phyloP scores from a whole-genome alignment of 2,888 invertebrate genomes.

The Eucriotettix oculatus region DNA sequence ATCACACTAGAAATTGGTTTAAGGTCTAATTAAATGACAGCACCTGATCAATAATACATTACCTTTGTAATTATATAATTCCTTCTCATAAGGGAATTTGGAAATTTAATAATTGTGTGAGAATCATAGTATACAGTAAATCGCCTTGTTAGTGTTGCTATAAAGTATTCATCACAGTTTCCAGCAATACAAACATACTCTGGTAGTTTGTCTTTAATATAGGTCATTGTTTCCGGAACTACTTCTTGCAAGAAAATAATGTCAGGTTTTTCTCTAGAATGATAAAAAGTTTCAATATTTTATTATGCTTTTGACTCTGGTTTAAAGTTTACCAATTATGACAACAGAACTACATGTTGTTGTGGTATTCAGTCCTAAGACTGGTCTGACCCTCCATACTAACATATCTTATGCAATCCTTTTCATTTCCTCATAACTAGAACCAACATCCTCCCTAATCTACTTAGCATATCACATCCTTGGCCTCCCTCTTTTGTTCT shows the following conservation, averaged over 20 bases:
- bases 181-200: conserved; percentile 26
- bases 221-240: conserved; percentile 25
- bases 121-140: conserved; percentile 23
- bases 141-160: conserved; percentile 26
- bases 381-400: too few relatives aligned
- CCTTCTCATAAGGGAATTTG: conserved; percentile 30
- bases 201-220: conserved; percentile 24
- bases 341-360: too few relatives aligned
- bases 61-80: conserved; percentile 32
- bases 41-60: background rate
- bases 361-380: too few relatives aligned
- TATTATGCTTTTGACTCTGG: background rate
- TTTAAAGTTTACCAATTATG: background rate
- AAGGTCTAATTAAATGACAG: too few relatives aligned
- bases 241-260: conserved; percentile 41
- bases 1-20: too few relatives aligned
- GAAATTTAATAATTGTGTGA: conserved; percentile 28
- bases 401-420: too few relatives aligned
- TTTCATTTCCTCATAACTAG: too few relatives aligned
- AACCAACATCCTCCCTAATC: too few relatives aligned
- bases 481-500: too few relatives aligned
- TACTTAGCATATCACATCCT: too few relatives aligned
- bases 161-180: conserved; percentile 25
- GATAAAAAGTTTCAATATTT: background rate
- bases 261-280: conserved; percentile 32